Evolutionary conservation across 2,113 vertebrate genomes (phyloP).

Genomic region (Thamnophis sirtalis): DNA sequence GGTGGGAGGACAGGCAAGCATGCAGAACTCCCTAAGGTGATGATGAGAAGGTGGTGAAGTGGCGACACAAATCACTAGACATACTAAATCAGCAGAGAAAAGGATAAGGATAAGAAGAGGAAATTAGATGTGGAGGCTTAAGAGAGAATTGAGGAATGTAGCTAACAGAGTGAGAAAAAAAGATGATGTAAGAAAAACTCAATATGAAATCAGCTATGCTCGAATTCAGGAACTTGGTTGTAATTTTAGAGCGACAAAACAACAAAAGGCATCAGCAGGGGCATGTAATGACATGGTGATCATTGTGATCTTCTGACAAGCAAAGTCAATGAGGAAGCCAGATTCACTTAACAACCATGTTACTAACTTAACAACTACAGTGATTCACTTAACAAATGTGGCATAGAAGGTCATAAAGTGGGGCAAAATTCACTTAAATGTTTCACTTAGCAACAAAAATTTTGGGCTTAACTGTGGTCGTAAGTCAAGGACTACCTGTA

Average conservation of each 20-base stretch:
- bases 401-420: neutral
- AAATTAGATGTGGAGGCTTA: neutral
- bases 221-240: neutral
- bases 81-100: neutral
- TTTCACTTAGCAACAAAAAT: neutral
- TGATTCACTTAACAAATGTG: too few relatives aligned
- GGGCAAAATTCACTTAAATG: neutral
- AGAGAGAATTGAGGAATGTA: neutral
- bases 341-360: neutral
- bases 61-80: neutral
- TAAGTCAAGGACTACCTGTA: neutral
- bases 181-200: neutral
- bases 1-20: neutral
- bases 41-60: neutral
- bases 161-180: neutral
- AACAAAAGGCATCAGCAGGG: neutral
- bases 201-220: neutral
- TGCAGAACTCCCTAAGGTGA: neutral
- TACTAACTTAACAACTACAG: too few relatives aligned
- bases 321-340: neutral
- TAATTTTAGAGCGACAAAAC: too few relatives aligned
- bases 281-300: neutral
- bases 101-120: neutral
- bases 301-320: neutral
- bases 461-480: neutral